A percentile compares a stretch with the other conserved stretches of the same genome.
Conservation (phyloP, 2,113 vertebrate genomes). For the Muntiacus muntjak region DNA sequence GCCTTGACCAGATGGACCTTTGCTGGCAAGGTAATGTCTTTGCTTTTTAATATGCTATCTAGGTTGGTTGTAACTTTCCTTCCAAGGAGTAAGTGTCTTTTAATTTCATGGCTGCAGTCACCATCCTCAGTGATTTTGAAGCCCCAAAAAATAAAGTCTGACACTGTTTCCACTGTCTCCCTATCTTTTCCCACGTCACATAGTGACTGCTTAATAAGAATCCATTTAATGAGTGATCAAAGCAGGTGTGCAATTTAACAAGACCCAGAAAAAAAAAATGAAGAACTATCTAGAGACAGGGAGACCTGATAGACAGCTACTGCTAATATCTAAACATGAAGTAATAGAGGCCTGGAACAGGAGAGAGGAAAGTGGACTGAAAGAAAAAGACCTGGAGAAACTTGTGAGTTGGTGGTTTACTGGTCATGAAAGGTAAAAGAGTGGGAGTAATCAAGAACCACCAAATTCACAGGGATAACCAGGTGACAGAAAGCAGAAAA, state of each 20-base stretch:
- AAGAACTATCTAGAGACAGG: not conserved
- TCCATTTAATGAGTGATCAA: not conserved
- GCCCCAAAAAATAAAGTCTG: too few relatives aligned
- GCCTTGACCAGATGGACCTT: too few relatives aligned
- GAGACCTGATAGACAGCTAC: not conserved
- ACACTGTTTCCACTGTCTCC: too few relatives aligned
- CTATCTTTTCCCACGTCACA: too few relatives aligned
- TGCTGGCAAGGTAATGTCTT: too few relatives aligned
- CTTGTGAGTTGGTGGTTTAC: not conserved
- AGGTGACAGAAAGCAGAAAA: not conserved
- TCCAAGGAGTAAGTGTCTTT: too few relatives aligned
- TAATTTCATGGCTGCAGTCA: too few relatives aligned
- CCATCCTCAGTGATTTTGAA: too few relatives aligned
- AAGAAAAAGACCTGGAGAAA: not conserved
- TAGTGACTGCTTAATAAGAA: not conserved
- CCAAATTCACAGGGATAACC: not conserved
- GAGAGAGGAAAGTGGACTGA: not conserved
- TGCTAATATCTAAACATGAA: not conserved
- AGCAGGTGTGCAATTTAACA: not conserved
- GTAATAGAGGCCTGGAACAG: not conserved
- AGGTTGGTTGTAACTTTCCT: too few relatives aligned
- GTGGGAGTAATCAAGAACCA: not conserved
- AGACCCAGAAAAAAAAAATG: not conserved
- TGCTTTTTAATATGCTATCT: too few relatives aligned
- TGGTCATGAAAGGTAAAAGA: not conserved